Conservation (phyloP, 2,113 vertebrate species). For the Reinhardtius hippoglossoides region DNA sequence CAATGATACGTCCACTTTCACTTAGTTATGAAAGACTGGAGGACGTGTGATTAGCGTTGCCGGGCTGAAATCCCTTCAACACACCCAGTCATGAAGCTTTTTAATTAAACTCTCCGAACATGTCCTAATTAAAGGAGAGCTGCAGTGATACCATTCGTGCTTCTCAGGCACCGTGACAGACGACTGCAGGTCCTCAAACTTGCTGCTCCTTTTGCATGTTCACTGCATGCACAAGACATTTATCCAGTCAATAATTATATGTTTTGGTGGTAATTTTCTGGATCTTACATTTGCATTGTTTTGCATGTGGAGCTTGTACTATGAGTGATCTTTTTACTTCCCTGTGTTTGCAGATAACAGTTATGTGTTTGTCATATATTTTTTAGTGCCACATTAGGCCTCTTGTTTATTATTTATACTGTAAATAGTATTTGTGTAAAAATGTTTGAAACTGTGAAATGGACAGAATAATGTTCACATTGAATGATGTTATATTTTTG, state of each 20-base stretch:
- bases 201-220: constrained; percentile 21
- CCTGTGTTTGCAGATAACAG: constrained; percentile 27
- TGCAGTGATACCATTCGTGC: constrained; percentile 43
- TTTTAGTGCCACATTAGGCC: constrained; percentile 35
- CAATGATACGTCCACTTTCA: constrained; percentile 60
- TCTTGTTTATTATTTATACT: constrained; percentile 37
- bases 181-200: constrained; percentile 33
- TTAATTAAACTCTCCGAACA: constrained; percentile 61
- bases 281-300: constrained; percentile 28
- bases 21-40: constrained; percentile 63
- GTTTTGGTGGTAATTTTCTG: constrained; percentile 17
- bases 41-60: constrained; percentile 58
- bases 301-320: constrained; percentile 36
- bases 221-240: constrained; percentile 29
- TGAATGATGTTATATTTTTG: constrained; percentile 67
- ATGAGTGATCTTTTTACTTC: constrained; percentile 35
- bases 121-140: constrained; percentile 62
- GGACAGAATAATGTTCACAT: constrained; percentile 47
- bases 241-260: constrained; percentile 3
- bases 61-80: constrained; percentile 33
- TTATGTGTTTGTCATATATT: constrained; percentile 42
- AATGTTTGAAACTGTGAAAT: constrained; percentile 52
- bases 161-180: constrained; percentile 35
- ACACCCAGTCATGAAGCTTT: constrained; percentile 54
- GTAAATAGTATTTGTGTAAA: constrained; percentile 60